A percentile compares a stretch with the other conserved stretches of the same genome.
Conservation (phyloP, 2,888 invertebrate genomes). For the Ormyrus rosae region DNA sequence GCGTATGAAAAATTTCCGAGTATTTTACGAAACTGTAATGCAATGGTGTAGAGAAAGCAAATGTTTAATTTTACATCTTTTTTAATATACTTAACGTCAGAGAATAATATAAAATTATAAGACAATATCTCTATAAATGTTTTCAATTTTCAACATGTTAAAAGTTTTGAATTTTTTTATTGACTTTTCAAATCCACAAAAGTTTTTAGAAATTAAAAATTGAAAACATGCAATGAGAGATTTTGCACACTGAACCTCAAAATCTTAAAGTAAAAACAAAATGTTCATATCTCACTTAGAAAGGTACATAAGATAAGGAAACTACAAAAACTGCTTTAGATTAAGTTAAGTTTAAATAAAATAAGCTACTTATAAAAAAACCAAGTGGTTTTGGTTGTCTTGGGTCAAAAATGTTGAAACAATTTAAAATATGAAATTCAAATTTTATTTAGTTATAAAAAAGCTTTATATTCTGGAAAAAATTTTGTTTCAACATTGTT, state of each 20-base stretch:
- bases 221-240: too few relatives aligned
- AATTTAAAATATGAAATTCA: slow-evolving; percentile 36
- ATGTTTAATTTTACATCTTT: slow-evolving; percentile 31
- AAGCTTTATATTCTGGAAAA: slow-evolving; percentile 7
- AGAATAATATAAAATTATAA: not conserved
- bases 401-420: slow-evolving; percentile 46
- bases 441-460: slow-evolving; percentile 33
- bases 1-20: slow-evolving; percentile 30
- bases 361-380: slow-evolving; percentile 49
- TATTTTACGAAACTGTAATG: slow-evolving; percentile 26
- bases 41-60: slow-evolving; percentile 3
- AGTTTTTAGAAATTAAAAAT: too few relatives aligned
- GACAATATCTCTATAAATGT: too few relatives aligned
- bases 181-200: too few relatives aligned
- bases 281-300: slow-evolving; percentile 42
- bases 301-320: slow-evolving; percentile 30
- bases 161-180: too few relatives aligned
- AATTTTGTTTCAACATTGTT: slow-evolving; percentile 54
- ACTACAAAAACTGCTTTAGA: slow-evolving; percentile 45
- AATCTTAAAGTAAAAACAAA: not conserved
- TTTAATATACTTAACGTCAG: slow-evolving; percentile 28
- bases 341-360: slow-evolving; percentile 48
- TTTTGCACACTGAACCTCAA: too few relatives aligned
- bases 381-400: slow-evolving; percentile 30
- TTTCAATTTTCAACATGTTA: too few relatives aligned